Base-by-base conservation (phyloP, 2,797 vertebrate species). In the Gymnothorax javanicus region DNA sequence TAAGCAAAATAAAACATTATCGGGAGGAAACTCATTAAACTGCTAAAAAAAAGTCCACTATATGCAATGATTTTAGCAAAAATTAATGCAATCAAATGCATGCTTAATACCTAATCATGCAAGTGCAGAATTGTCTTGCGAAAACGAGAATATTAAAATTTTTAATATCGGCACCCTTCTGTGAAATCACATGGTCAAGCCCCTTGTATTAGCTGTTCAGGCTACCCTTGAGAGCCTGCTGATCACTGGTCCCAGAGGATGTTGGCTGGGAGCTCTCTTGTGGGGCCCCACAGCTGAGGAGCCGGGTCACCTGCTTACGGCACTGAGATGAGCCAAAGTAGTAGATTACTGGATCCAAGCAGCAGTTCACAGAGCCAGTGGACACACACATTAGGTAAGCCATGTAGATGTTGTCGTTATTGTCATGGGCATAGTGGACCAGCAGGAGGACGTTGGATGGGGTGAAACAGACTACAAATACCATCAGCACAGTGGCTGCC, bases 321-420 rank as follows among this genome's bases (percentile, higher is more conserved):
- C 33, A 43, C 33, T 43, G 33, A 43, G 33, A 43, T 43, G 33
- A 43, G 5, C 94, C 95, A 1, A 95, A 96, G 85, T 96, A 97
- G 89, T 97, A 97, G 89, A 97, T 92, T 86, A 97, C 82, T n/a
- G 96, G 96, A 27, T 97, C 96, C 7, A 97, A 90, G 87, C 95
- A 96, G 64, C 96, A 97, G 89, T 92, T 97, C 64, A 97, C 0
- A 25, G 95, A 96, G 91, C 96, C 95, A 85, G 96, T 82, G 43
- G 94, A 96, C 88, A 94, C 93, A 85, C 93, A 94, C 23, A 97
- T 91, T 23, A 97, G 92, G 67, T 96, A 97, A 12, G 92, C 94
- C 81, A 96, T 96, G 90, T 96, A 97, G 75, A 95, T 86, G 12
- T 91, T 89, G 25, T 96, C 95, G 43, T 87, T 89, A 20, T 90